Percentiles rank a stretch among this genome's conserved stretches.
Evolutionary conservation across 2,888 invertebrate genomes (phyloP).

Genomic region (Sinohyriopsis cumingii): DNA sequence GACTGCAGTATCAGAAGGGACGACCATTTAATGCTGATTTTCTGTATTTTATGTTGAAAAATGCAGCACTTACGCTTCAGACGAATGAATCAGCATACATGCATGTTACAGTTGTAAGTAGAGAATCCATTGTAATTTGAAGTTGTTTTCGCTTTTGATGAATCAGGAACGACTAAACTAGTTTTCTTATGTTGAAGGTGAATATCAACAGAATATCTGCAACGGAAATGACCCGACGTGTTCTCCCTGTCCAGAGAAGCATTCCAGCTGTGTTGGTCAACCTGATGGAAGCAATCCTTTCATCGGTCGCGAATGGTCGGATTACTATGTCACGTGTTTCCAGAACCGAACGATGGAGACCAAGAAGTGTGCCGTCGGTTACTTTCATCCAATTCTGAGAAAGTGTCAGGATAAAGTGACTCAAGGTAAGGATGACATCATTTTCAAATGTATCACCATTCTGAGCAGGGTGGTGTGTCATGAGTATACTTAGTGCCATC

Average conservation of each 20-base stretch:
- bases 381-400: constrained; percentile 28
- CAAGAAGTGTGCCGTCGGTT: constrained; percentile 28
- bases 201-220: too few species aligned
- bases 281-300: constrained; percentile 21
- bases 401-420: constrained; percentile 22
- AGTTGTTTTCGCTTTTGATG: neutral
- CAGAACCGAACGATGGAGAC: constrained; percentile 23
- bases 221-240: neutral
- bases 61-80: too few species aligned
- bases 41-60: too few species aligned
- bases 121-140: too few species aligned
- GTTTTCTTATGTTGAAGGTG: neutral
- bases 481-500: too few species aligned
- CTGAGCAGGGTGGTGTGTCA: too few species aligned
- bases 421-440: constrained; percentile 16
- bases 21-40: too few species aligned
- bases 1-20: too few species aligned
- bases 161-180: neutral
- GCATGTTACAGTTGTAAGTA: too few species aligned
- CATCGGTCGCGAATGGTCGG: constrained; percentile 7
- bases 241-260: constrained; percentile 14
- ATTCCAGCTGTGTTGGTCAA: constrained; percentile 25
- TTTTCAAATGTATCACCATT: too few species aligned
- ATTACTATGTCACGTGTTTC: constrained; percentile 14
- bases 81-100: too few species aligned